phyloP scores from a whole-genome alignment of 2,113 vertebrate species.

The Agelaius tricolor region DNA sequence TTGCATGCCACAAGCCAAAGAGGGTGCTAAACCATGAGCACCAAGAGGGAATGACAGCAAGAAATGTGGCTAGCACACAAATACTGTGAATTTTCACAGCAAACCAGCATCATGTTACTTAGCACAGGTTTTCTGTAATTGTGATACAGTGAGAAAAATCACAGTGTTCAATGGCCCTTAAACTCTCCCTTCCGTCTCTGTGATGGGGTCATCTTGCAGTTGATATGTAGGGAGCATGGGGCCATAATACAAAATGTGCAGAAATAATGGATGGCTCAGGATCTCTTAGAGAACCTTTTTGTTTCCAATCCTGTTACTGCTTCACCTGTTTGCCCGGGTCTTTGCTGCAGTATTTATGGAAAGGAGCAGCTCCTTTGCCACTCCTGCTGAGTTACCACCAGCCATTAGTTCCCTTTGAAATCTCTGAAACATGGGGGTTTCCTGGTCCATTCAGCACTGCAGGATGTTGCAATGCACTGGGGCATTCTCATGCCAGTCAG shows the following conservation, averaged over 20 bases:
- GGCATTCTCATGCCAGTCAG: neutral
- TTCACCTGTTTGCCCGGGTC: neutral
- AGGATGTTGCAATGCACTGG: neutral
- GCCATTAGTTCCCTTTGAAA: neutral
- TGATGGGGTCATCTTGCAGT: neutral
- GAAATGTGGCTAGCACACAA: neutral
- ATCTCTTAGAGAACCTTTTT: neutral
- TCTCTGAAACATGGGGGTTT: neutral
- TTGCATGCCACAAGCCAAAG: neutral
- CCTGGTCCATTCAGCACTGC: neutral
- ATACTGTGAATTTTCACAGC: neutral
- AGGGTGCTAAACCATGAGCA: neutral
- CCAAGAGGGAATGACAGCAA: neutral
- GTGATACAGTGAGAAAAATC: neutral
- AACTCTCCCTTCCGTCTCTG: neutral
- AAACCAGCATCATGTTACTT: neutral
- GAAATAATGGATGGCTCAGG: neutral
- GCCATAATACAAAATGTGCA: neutral
- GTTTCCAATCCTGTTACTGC: neutral
- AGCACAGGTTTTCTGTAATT: neutral
- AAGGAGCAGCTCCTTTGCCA: neutral
- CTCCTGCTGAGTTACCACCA: neutral
- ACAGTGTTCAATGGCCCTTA: neutral
- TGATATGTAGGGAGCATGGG: neutral
- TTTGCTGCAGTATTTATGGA: neutral